Percentiles rank a stretch among this genome's conserved stretches.
Evolutionary conservation across 2,888 invertebrate species (phyloP).

Genomic region (Allacma fusca): DNA sequence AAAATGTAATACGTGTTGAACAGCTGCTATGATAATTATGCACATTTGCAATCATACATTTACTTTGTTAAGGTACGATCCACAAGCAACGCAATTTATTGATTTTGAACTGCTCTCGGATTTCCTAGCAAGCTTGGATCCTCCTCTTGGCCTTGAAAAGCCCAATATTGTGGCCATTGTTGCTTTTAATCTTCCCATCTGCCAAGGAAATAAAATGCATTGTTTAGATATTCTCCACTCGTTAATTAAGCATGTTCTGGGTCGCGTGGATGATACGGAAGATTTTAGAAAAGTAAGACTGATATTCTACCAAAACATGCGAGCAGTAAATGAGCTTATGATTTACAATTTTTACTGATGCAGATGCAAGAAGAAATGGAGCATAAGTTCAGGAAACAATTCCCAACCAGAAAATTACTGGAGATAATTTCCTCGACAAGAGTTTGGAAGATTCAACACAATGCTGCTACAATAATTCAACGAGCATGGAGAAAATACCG

Average conservation of each 20-base stretch:
- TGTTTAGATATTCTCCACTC: slow-evolving; percentile 94
- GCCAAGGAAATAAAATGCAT: slow-evolving; percentile 93
- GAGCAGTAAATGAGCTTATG: too few relatives aligned
- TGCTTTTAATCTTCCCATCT: slow-evolving; percentile 94
- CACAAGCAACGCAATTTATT: slow-evolving; percentile 95
- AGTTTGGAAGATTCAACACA: slow-evolving; percentile 94
- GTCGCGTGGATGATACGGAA: slow-evolving; percentile 94
- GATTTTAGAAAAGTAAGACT: slow-evolving; percentile 82
- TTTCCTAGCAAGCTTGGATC: slow-evolving; percentile 93
- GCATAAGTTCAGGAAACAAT: slow-evolving; percentile 93
- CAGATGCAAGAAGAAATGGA: slow-evolving; percentile 87
- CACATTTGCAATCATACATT: too few relatives aligned
- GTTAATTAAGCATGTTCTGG: slow-evolving; percentile 91
- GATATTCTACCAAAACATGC: neutral
- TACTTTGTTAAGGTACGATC: slow-evolving; percentile 81
- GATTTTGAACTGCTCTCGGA: slow-evolving; percentile 91
- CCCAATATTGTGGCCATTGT: slow-evolving; percentile 95
- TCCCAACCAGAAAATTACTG: slow-evolving; percentile 91
- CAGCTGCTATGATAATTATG: too few relatives aligned
- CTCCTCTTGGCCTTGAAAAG: slow-evolving; percentile 91
- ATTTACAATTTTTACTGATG: too few relatives aligned
- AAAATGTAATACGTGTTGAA: neutral
- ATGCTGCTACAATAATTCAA: slow-evolving; percentile 88
- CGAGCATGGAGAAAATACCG: slow-evolving; percentile 76
- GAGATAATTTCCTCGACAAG: slow-evolving; percentile 94